A percentile compares a stretch with the other conserved stretches of the same genome.
Conservation (phyloP, 2,797 vertebrate species). For the Graptemys geographica region DNA sequence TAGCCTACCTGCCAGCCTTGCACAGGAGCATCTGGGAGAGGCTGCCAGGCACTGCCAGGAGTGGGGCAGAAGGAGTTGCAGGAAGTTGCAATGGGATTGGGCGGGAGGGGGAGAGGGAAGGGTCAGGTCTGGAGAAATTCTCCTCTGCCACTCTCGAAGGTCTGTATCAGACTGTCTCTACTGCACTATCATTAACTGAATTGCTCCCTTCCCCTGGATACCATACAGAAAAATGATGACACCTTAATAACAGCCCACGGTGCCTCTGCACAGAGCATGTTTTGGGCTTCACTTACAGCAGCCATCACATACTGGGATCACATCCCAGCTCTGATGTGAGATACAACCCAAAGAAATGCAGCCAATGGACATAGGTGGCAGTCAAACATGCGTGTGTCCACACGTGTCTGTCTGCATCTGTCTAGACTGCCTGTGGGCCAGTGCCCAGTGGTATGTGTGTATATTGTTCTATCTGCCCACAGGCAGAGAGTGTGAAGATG, state of each 20-base stretch:
- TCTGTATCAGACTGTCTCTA: neutral
- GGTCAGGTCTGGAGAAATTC: neutral
- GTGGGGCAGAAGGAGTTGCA: neutral
- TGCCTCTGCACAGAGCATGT: neutral
- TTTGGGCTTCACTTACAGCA: neutral
- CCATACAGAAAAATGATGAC: neutral
- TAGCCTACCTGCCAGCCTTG: neutral
- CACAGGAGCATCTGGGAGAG: neutral
- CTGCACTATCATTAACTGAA: neutral
- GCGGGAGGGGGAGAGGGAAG: neutral
- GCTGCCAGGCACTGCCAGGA: neutral
- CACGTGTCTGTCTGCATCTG: neutral
- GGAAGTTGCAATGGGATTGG: neutral
- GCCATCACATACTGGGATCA: neutral
- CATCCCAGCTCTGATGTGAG: neutral
- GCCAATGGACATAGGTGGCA: neutral
- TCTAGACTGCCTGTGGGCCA: neutral
- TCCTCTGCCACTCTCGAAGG: neutral
- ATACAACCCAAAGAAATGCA: neutral
- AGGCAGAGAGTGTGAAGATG: neutral
- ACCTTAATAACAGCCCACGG: neutral
- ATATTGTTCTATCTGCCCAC: too few species aligned
- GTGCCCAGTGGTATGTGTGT: too few species aligned
- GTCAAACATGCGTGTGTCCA: neutral
- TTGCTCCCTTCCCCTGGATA: neutral